Evolutionary conservation across 1,140 invertebrate species (phyloP), one percentile per base, ranked within the genome.

Genomic region (Saccostrea glomerata): DNA sequence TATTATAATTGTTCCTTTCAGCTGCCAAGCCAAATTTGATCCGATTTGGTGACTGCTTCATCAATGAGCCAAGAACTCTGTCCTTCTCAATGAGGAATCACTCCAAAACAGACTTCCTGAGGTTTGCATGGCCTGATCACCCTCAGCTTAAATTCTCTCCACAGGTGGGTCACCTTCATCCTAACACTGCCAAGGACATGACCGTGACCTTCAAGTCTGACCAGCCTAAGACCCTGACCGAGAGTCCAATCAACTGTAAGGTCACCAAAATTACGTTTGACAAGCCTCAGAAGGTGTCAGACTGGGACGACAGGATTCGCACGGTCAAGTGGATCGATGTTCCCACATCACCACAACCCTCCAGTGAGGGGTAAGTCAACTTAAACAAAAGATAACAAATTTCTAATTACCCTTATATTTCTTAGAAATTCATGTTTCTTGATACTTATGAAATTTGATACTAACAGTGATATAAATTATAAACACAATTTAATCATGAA

Each of bases 291-390:
- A 92, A 94, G 91, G 92, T 92, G 9, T 87, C 92, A 82, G 94
- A 95, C 89, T 95, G 95, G 95, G 95, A 95, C 92, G 95, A 95
- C 86, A 90, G 94, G 47, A 92, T 95, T 40, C 91, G 91, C 66
- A 92, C 93, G 12, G 93, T 95, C 0, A 94, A 94, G 87, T 95
- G 95, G 94, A 91, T 95, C 1, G 94, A 95, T 87, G 88, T 93
- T 0, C 90, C 91, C 12, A 82, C 90, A 13, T 87, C 89, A 15
- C 84, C 89, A 20, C 89, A 90, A 25, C 89, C 91, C 7, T 89
- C 91, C 11, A 86, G 91, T 55, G 91, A 92, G 9, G 85, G 91
- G 89, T 91, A 83, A 9, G 83, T 56, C 4, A 20, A 86, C 56
- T 70, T 85, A 25, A 20, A 63, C 6, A 20, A 6, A 20, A 20